phyloP scores from a whole-genome alignment of 2,113 vertebrate genomes.

The Pituophis catenifer region DNA sequence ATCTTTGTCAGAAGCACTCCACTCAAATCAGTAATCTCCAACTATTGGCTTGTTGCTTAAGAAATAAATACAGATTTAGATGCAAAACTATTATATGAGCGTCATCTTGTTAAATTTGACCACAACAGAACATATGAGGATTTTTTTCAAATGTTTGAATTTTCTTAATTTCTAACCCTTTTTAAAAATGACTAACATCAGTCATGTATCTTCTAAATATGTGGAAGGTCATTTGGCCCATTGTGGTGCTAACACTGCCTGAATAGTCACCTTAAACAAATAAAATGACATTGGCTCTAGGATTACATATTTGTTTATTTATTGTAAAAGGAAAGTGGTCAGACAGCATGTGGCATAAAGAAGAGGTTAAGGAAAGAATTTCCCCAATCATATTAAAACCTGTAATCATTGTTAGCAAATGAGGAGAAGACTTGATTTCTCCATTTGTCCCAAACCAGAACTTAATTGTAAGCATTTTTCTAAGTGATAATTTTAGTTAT shows the following conservation, averaged over 20 bases:
- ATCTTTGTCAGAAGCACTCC: not conserved
- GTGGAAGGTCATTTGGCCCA: not conserved
- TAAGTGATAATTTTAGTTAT: not conserved
- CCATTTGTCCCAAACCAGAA: not conserved
- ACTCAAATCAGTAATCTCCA: too few species aligned
- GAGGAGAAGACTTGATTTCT: not conserved
- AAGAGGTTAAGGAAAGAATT: not conserved
- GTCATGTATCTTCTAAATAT: not conserved
- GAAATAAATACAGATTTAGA: not conserved
- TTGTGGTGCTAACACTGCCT: not conserved
- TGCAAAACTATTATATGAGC: not conserved
- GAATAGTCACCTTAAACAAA: not conserved
- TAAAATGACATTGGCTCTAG: not conserved
- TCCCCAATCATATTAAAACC: not conserved
- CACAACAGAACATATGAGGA: not conserved
- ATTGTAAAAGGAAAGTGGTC: not conserved
- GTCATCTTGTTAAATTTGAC: not conserved
- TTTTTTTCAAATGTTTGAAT: not conserved
- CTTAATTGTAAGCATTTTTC: not conserved
- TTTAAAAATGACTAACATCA: not conserved
- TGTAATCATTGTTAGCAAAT: not conserved
- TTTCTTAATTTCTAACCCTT: not conserved
- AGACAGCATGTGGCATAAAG: not conserved
- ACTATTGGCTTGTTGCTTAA: too few species aligned
- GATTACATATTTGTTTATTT: not conserved